A percentile compares a stretch with the other conserved stretches of the same genome.
phyloP scores from a whole-genome alignment of 1,140 invertebrate genomes.

The Atta cephalotes region DNA sequence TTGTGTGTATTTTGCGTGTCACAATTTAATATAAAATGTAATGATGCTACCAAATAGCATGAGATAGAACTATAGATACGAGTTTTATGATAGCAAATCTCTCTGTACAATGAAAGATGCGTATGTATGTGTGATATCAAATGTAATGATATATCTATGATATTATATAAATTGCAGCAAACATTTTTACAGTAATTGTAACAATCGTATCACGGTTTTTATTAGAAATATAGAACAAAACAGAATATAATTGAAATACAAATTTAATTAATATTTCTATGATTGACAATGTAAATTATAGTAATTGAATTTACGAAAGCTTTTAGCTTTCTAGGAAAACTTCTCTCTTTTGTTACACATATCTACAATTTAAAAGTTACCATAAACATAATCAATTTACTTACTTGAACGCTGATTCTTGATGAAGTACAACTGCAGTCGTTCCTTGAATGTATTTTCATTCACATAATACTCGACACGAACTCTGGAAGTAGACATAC shows the following conservation, averaged over 20 bases:
- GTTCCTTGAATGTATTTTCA: slow-evolving; percentile 99
- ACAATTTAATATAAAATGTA: slow-evolving; percentile 1
- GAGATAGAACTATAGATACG: slow-evolving; percentile 48
- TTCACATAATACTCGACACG: slow-evolving; percentile 99
- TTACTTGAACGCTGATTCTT: slow-evolving; percentile 99
- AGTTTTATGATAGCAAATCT: slow-evolving; percentile 11
- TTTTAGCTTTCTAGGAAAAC: not conserved
- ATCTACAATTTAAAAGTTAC: not conserved
- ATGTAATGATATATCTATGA: not conserved
- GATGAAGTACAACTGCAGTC: slow-evolving; percentile 99
- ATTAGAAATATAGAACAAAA: not conserved
- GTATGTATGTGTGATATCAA: not conserved
- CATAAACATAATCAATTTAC: slow-evolving; percentile 83
- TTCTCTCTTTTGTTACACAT: not conserved
- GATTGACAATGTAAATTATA: not conserved
- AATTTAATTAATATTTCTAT: not conserved
- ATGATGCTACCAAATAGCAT: slow-evolving; percentile 30
- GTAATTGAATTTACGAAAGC: not conserved
- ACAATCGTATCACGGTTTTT: not conserved
- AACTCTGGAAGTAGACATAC: slow-evolving; percentile 92
- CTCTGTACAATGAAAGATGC: not conserved
- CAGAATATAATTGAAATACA: not conserved
- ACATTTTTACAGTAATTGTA: slow-evolving; percentile 11
- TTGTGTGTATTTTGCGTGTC: slow-evolving; percentile 4
- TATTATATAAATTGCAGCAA: not conserved